Conservation (phyloP, 2,113 vertebrate species). For the Myotis brandtii region DNA sequence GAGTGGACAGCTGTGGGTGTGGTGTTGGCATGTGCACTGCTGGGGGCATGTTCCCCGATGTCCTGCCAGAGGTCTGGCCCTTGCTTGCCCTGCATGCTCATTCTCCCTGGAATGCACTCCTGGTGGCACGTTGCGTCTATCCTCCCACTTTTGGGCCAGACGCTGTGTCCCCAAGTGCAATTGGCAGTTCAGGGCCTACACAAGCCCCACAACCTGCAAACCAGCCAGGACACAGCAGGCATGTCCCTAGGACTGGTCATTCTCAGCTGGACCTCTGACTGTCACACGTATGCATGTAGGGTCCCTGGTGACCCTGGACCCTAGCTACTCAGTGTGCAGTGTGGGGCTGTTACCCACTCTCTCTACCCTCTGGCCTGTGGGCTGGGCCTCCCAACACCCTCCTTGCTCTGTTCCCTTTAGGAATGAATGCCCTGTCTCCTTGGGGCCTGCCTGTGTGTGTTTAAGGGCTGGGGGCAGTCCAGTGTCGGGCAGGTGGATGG, state of each 20-base stretch:
- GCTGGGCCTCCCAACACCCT: fast-evolving
- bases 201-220: not conserved
- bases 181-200: fast-evolving
- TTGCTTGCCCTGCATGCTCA: not conserved
- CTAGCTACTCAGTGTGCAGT: fast-evolving
- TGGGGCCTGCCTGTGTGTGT: not conserved
- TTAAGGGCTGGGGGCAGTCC: not conserved
- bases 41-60: not conserved
- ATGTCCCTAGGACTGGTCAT: not conserved
- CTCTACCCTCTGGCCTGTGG: not conserved
- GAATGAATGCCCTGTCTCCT: not conserved
- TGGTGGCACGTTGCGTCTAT: not conserved
- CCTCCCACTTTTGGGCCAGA: not conserved
- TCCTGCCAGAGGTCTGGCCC: not conserved
- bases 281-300: fast-evolving
- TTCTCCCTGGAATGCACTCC: not conserved
- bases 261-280: fast-evolving
- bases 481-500: slow-evolving; percentile 34
- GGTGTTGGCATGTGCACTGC: not conserved
- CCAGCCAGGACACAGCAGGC: fast-evolving
- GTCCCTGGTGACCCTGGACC: not conserved
- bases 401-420: not conserved
- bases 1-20: slow-evolving; percentile 55
- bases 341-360: fast-evolving
- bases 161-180: not conserved